Percentiles rank a stretch among this genome's conserved stretches.
These are phyloP conservation scores for Lasiurus borealis DNA, from an alignment of 2,113 vertebrate genomes.

Conservation along the genomic window DNA sequence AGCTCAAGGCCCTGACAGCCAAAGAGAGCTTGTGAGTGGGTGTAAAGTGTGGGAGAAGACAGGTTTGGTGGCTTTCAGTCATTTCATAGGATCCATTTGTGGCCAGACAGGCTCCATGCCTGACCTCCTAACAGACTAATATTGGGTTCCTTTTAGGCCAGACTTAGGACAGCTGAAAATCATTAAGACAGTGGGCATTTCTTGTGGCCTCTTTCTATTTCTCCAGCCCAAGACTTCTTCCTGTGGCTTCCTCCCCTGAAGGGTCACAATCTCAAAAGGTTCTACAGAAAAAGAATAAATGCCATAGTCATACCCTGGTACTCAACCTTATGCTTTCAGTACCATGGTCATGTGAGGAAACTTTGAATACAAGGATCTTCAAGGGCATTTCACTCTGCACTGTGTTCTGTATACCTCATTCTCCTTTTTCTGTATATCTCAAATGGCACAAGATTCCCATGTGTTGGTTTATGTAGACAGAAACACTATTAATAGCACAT, in stretches of 20 bases:
- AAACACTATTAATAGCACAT: neutral
- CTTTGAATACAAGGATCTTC: neutral
- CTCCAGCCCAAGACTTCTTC: neutral
- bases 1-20: neutral
- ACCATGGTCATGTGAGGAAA: neutral
- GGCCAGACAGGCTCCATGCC: neutral
- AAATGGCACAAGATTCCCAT: neutral
- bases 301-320: neutral
- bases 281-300: constrained; percentile 7
- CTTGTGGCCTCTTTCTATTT: neutral
- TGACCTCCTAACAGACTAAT: neutral
- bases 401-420: neutral
- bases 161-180: neutral
- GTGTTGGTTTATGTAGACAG: neutral
- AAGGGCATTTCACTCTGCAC: neutral
- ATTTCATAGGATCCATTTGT: neutral
- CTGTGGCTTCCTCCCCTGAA: neutral
- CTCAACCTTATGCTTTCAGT: neutral
- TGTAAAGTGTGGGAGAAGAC: neutral
- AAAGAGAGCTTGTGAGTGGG: neutral
- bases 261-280: neutral
- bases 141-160: neutral
- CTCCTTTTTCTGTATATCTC: neutral
- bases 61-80: neutral
- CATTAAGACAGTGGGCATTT: neutral